phyloP scores from a whole-genome alignment of 2,888 invertebrate species.

The Halictus ligatus region DNA sequence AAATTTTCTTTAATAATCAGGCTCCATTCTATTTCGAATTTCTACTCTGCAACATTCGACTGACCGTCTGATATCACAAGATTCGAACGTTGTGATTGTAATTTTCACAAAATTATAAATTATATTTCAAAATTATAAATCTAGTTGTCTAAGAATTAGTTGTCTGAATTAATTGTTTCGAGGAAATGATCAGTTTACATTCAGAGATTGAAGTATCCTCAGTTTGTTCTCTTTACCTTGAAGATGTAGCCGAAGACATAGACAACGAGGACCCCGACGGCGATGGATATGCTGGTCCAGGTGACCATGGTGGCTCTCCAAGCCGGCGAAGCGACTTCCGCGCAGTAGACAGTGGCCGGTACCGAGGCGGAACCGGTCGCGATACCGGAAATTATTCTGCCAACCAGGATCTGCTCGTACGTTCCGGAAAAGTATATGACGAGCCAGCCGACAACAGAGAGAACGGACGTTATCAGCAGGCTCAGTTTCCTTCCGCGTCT shows the following conservation, averaged over 20 bases:
- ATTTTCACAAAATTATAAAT: too few species aligned
- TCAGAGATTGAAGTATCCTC: too few species aligned
- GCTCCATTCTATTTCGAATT: too few species aligned
- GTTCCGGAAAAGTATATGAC: conserved; percentile 83
- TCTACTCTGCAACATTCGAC: too few species aligned
- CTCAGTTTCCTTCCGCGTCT: conserved; percentile 85
- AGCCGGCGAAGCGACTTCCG: conserved; percentile 85
- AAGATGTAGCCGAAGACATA: conserved; percentile 85
- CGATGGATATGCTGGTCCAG: conserved; percentile 86
- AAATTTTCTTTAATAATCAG: too few species aligned
- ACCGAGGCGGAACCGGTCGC: conserved; percentile 86
- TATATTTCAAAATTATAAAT: too few species aligned
- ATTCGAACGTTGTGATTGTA: too few species aligned
- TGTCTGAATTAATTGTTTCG: too few species aligned
- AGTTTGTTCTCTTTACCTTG: conserved; percentile 77
- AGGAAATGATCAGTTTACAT: too few species aligned
- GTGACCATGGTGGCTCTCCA: conserved; percentile 85
- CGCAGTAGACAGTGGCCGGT: conserved; percentile 86
- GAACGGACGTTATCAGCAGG: conserved; percentile 84
- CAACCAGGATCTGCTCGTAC: conserved; percentile 83
- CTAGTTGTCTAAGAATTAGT: too few species aligned
- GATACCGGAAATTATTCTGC: conserved; percentile 85
- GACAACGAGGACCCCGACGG: conserved; percentile 85
- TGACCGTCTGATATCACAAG: too few species aligned
- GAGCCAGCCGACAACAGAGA: conserved; percentile 86